Evolutionary conservation across 2,113 vertebrate genomes (phyloP), one percentile per base, ranked within the genome.

Genomic region (Vanacampus margaritifer): DNA sequence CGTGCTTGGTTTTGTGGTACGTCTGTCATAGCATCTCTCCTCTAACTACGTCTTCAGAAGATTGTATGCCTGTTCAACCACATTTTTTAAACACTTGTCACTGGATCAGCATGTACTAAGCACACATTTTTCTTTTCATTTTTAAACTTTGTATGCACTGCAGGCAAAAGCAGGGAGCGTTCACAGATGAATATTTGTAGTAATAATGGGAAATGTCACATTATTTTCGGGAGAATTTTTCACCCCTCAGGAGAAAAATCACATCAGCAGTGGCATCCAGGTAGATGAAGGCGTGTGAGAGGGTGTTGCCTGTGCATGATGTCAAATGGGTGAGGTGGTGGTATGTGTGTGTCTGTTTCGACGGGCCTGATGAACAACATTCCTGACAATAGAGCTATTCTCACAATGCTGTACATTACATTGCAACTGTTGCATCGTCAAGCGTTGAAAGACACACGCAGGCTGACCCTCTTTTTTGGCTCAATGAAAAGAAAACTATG

Each of bases 341-440:
- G 26, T 37, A 61, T 64, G 37, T 41, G 48, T 24, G 8, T 53
- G 43, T 69, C 59, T 81, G 80, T 87, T 87, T 87, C 48, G 72
- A 75, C 76, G 28, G 69, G 65, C 86, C 78, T 72, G 89, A 83
- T 73, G n/a, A 73, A 69, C 88, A 26, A 51, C 88, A 91, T 91
- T 90, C 86, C 86, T 71, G 13, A 7, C 21, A 68, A 54, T 17
- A 51, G 57, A 79, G 73, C 69, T 56, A 79, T 78, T 72, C 62
- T 60, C 13, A 60, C 19, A 70, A 21, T 65, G 57, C 58, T 71
- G 63, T 71, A 58, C 61, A 75, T 71, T 71, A 41, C 43, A 23
- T 36, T 23, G 35, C 39, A 67, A 69, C 35, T 45, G 12, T 10
- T 2, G 60, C 50, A 74, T 69, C 64, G 51, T 75, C 58, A 5